These are phyloP conservation scores for Actinia equina DNA, from an alignment of 64 coral and sea anemone genomes.

Conservation along the genomic window DNA sequence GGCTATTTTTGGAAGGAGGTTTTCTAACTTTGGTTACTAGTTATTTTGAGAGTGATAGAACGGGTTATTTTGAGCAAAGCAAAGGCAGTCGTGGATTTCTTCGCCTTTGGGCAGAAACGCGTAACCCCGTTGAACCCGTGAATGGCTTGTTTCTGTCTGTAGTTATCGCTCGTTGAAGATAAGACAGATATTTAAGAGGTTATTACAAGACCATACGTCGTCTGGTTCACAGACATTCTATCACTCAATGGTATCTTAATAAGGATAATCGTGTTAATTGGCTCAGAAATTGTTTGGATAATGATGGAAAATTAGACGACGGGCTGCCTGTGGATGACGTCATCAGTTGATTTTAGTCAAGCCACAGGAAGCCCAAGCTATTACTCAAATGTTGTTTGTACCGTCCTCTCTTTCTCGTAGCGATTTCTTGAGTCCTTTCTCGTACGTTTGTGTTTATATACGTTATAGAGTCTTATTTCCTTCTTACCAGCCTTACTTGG, in stretches of 20 bases:
- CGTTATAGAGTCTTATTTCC: too few species aligned
- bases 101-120: not conserved
- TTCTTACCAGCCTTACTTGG: too few species aligned
- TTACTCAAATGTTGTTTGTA: too few species aligned
- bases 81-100: not conserved
- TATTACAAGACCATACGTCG: not conserved
- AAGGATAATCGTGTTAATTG: not conserved
- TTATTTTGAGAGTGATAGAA: not conserved
- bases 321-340: conserved; percentile 1
- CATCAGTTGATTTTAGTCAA: not conserved
- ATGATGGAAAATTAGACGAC: not conserved
- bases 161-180: not conserved
- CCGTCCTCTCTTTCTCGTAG: too few species aligned
- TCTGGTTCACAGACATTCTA: not conserved
- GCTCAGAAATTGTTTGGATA: not conserved
- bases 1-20: not conserved
- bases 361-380: not conserved
- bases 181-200: not conserved
- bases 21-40: not conserved
- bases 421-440: too few species aligned
- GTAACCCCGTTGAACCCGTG: not conserved
- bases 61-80: not conserved
- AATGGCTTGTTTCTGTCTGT: not conserved
- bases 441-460: too few species aligned
- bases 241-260: conserved; percentile 1